These are phyloP conservation scores for Hirtodrosophila alboralis DNA, from an alignment of 2,888 invertebrate genomes.

Conservation along the genomic window DNA sequence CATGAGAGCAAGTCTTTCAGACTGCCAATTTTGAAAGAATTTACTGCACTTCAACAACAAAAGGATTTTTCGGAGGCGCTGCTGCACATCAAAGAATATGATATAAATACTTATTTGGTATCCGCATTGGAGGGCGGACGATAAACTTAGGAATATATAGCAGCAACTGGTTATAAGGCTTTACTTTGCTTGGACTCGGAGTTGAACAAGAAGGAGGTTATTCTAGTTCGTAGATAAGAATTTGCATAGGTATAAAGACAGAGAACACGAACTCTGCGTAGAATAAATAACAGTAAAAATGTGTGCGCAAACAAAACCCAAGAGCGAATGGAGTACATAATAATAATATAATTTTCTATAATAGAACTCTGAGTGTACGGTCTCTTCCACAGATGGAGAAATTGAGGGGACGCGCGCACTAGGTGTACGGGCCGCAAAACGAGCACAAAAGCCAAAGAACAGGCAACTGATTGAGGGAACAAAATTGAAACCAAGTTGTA, in stretches of 20 bases:
- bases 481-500: constrained; percentile 61
- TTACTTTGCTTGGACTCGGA: too few species aligned
- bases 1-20: too few species aligned
- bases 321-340: constrained; percentile 67
- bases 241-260: constrained; percentile 26
- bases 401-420: constrained; percentile 1
- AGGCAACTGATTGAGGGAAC: constrained; percentile 75
- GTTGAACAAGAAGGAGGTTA: constrained; percentile 10
- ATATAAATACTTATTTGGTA: not conserved
- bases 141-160: not conserved
- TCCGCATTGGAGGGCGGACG: not conserved
- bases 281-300: constrained; percentile 69
- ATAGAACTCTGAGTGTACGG: constrained; percentile 63
- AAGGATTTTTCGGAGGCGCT: too few species aligned
- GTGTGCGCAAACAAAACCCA: constrained; percentile 54
- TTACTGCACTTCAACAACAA: too few species aligned
- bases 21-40: too few species aligned
- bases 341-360: constrained; percentile 79
- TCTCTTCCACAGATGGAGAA: constrained; percentile 4
- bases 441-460: constrained; percentile 64
- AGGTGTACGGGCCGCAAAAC: constrained; percentile 38
- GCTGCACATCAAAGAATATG: too few species aligned
- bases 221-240: constrained; percentile 20
- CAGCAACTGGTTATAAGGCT: not conserved
- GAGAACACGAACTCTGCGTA: constrained; percentile 23